A percentile compares a stretch with the other conserved stretches of the same genome.
Conservation (phyloP, 2,113 vertebrate genomes). For the Spea multiplicata region DNA sequence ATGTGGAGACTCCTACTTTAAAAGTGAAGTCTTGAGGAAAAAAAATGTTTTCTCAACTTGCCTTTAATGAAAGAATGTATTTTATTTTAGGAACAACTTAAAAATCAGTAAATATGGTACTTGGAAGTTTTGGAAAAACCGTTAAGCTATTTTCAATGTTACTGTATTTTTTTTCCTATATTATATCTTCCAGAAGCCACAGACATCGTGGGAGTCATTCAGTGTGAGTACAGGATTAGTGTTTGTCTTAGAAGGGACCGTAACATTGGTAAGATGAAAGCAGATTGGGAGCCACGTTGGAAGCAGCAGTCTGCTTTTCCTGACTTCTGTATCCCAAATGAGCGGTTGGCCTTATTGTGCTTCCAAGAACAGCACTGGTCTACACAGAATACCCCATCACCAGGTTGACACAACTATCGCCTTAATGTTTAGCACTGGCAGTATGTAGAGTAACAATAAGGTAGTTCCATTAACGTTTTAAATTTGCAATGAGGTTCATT, state of each 20-base stretch:
- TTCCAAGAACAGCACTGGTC: background rate
- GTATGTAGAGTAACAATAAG: no score
- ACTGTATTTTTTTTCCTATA: background rate
- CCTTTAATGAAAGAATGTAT: background rate
- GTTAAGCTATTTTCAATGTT: background rate
- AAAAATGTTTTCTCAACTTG: no score
- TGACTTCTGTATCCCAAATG: background rate
- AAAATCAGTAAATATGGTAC: background rate
- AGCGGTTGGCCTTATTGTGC: background rate
- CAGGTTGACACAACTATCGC: background rate
- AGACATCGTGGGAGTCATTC: background rate
- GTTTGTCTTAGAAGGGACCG: background rate
- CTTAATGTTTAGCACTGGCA: no score
- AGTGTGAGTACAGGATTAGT: constrained; percentile 30
- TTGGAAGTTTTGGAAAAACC: background rate
- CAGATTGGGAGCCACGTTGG: background rate
- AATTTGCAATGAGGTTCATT: no score
- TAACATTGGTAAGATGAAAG: background rate
- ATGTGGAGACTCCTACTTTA: no score
- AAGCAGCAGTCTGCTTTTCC: background rate
- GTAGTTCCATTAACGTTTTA: no score
- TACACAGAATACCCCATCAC: background rate
- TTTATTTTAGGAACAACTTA: background rate
- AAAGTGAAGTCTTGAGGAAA: no score
- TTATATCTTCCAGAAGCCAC: background rate